Evolutionary conservation across 37 sponge, comb jelly and placozoan genomes (phyloP).

Genomic region (Spongilla lacustris): DNA sequence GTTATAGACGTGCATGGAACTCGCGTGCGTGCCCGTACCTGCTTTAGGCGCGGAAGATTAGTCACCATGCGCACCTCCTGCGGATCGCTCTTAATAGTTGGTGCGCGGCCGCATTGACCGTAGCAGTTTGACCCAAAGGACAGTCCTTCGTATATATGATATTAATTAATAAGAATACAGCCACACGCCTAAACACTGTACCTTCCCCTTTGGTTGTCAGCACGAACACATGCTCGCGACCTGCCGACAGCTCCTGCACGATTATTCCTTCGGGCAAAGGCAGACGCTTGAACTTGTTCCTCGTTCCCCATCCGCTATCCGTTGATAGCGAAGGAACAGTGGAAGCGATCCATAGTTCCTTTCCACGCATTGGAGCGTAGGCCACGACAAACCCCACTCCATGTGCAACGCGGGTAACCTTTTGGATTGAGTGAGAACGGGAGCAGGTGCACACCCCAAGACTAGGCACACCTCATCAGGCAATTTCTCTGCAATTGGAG

Average conservation of each 20-base stretch:
- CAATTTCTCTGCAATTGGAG: not conserved
- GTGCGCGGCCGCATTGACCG: constrained; percentile 28
- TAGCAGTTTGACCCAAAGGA: constrained; percentile 6
- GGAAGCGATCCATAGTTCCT: not conserved
- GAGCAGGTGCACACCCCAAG: not conserved
- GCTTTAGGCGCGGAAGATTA: not conserved
- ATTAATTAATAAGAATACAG: too few species aligned
- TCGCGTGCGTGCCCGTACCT: not conserved
- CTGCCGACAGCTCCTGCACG: constrained; percentile 15
- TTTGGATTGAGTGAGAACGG: not conserved
- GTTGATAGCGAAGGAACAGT: not conserved
- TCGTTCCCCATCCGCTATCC: too few species aligned
- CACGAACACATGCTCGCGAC: constrained; percentile 8
- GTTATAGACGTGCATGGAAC: not conserved
- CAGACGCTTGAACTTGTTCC: not conserved
- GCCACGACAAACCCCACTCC: not conserved
- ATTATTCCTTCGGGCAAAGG: not conserved
- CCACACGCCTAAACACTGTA: not conserved
- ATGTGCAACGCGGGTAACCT: constrained; percentile 1
- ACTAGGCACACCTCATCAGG: not conserved
- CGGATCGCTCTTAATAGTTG: not conserved
- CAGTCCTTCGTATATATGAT: too few species aligned
- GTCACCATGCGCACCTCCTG: not conserved
- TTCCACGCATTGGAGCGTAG: not conserved
- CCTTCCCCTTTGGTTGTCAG: constrained; percentile 38